Evolutionary conservation across 1,140 invertebrate genomes (phyloP), one percentile per base, ranked within the genome.

Genomic region (Drosophila parvula): DNA sequence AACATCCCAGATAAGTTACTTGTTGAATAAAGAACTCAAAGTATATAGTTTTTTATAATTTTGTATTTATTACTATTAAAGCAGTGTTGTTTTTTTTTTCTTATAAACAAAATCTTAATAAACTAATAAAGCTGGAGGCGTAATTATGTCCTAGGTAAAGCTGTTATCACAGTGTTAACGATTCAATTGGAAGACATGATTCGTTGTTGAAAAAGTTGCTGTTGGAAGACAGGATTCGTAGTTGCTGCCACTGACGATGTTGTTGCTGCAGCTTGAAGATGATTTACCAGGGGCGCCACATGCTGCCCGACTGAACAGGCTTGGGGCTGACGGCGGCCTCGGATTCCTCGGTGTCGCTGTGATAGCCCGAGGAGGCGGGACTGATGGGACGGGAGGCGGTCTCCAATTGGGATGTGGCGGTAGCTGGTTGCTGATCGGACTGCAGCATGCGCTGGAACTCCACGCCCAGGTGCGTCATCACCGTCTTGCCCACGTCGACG

Each of bases 391-490:
- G 80, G 10, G 60, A 28, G 51, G 69, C 41, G 22, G 81, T 68
- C 47, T 76, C 71, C 73, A 70, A 50, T 76, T 90, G 55, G 53
- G 43, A 40, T 22, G 51, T 53, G 10, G 68, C 40, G 50, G 58
- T 45, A 71, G 68, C 32, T 61, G 78, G 6, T 34, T 22, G 51
- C 57, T 85, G 83, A 60, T 89, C 84, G 12, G 84, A 32, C 51
- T 89, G 85, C 32, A 91, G 62, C 78, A 96, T 95, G 80, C 96
- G 95, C 92, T 96, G 97, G 73, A 97, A 93, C 48, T 95, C 94
- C 91, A 96, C 95, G 50, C 96, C 96, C 53, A 98, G 94, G 90
- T 98, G 96, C 10, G 96, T 96, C 96, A 98, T 97, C 69, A 98
- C 93, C 77, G 96, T 95, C 47, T 96, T 97, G 38, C 97, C 96